These are phyloP conservation scores for Papilio protenor DNA, from an alignment of 2,888 invertebrate genomes.

Conservation along the genomic window DNA sequence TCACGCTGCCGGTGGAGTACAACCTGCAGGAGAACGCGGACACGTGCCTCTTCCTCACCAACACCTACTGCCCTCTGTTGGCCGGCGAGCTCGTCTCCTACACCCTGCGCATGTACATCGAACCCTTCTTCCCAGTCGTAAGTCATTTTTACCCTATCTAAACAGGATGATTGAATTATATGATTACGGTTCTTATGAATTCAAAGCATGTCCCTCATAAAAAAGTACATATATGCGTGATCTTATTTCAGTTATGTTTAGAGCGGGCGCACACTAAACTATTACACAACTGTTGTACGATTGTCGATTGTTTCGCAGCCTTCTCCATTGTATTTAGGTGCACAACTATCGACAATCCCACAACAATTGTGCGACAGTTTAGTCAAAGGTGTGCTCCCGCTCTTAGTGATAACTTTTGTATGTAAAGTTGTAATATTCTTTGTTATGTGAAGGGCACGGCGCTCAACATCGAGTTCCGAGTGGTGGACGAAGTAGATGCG, in stretches of 20 bases:
- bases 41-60: slow-evolving; percentile 62
- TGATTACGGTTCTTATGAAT: not conserved
- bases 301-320: no score
- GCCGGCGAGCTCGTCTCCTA: slow-evolving; percentile 54
- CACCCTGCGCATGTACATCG: slow-evolving; percentile 57
- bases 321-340: no score
- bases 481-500: slow-evolving; percentile 49
- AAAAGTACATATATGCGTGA: not conserved
- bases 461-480: slow-evolving; percentile 55
- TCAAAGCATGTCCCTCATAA: not conserved
- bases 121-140: slow-evolving; percentile 55
- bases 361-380: no score
- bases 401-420: not conserved
- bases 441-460: slow-evolving; percentile 49
- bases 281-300: no score
- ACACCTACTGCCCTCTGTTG: slow-evolving; percentile 60
- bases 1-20: slow-evolving; percentile 46
- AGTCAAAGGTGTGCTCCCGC: no score
- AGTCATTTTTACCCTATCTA: slow-evolving; percentile 44
- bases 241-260: not conserved
- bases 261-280: no score
- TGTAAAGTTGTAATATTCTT: not conserved
- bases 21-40: slow-evolving; percentile 47
- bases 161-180: no score
- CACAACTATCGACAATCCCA: no score